A percentile compares a stretch with the other conserved stretches of the same genome.
These are phyloP conservation scores for Cyphomyrmex costatus DNA, from an alignment of 1,140 invertebrate genomes.

Conservation along the genomic window DNA sequence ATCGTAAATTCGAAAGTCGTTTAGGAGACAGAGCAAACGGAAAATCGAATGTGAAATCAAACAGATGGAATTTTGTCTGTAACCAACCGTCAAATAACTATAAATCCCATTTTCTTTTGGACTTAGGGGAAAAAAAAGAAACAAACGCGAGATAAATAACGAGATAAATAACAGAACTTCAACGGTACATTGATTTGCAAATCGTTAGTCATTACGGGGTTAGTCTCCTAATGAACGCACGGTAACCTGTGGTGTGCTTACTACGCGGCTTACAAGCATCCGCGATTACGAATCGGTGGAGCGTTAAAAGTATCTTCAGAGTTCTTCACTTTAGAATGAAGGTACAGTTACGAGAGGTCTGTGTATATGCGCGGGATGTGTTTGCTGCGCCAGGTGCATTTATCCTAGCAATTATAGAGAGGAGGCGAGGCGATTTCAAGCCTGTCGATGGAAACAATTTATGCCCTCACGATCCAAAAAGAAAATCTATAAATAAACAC, in stretches of 20 bases:
- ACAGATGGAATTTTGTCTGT: constrained; percentile 28
- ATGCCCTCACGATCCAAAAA: not conserved
- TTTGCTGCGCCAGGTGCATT: constrained; percentile 53
- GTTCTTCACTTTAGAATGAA: constrained; percentile 62
- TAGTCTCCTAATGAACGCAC: constrained; percentile 63
- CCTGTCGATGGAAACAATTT: constrained; percentile 24
- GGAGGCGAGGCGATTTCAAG: constrained; percentile 27
- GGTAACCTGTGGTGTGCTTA: constrained; percentile 15
- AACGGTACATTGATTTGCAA: constrained; percentile 65
- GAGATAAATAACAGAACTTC: constrained; percentile 41
- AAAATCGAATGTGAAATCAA: constrained; percentile 37
- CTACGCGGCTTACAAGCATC: constrained; percentile 38
- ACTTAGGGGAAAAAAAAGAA: not conserved
- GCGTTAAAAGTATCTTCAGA: constrained; percentile 74
- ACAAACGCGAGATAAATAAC: constrained; percentile 27
- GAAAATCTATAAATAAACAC: not conserved
- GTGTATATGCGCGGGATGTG: constrained; percentile 32
- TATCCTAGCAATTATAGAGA: constrained; percentile 48
- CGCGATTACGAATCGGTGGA: constrained; percentile 68
- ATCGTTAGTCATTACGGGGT: constrained; percentile 56
- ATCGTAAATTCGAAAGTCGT: constrained; percentile 35
- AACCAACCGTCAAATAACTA: not conserved
- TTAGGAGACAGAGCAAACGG: not conserved
- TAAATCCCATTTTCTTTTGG: constrained; percentile 3
- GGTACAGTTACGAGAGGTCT: constrained; percentile 69